Conservation (phyloP, 2,113 vertebrate species). For the Perca flavescens region DNA sequence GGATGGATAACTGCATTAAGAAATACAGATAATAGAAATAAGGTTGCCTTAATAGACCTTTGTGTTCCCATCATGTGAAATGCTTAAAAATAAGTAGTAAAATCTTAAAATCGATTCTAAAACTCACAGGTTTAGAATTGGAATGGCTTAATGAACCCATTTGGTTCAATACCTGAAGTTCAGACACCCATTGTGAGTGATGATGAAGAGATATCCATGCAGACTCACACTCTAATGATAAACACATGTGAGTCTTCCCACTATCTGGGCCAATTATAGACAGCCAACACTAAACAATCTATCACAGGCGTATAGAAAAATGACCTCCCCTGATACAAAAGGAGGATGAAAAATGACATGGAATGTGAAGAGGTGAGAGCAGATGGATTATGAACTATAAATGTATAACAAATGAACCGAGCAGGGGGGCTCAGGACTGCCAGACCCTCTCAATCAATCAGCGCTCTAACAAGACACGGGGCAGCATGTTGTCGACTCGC, state of each 20-base stretch:
- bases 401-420: constrained; percentile 76
- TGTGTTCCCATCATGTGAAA: background rate
- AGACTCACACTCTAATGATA: constrained; percentile 58
- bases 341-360: constrained; percentile 65
- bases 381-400: constrained; percentile 82
- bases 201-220: constrained; percentile 50
- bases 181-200: constrained; percentile 36
- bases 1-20: background rate
- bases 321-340: constrained; percentile 62
- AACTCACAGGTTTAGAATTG: background rate
- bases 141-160: constrained; percentile 30
- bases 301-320: constrained; percentile 58
- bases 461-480: constrained; percentile 68
- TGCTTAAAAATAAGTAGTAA: too few species aligned
- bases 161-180: background rate
- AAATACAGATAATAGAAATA: background rate
- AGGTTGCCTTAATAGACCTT: background rate
- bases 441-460: constrained; percentile 76
- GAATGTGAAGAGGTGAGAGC: constrained; percentile 67
- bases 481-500: constrained; percentile 29
- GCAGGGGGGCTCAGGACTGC: constrained; percentile 70
- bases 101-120: too few species aligned
- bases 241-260: constrained; percentile 76
- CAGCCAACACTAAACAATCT: constrained; percentile 64
- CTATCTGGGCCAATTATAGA: constrained; percentile 64